Percentiles rank a stretch among this genome's conserved stretches.
Evolutionary conservation across 2,888 invertebrate genomes (phyloP).

Genomic region (Torymus aiolomorphi): DNA sequence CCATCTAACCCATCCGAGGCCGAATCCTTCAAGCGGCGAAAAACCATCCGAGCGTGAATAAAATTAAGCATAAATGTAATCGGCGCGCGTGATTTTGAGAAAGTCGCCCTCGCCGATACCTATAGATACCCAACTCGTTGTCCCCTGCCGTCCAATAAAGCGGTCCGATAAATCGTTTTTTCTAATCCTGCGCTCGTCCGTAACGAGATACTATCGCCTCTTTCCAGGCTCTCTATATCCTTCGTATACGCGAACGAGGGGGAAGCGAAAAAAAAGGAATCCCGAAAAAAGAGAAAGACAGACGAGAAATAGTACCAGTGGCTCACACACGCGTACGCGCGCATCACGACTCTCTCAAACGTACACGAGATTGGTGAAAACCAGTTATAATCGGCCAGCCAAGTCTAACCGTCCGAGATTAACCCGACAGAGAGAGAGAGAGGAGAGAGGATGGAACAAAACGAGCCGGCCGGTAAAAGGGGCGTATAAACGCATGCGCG

Average conservation of each 20-base stretch:
- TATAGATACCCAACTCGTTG: no score
- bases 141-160: background rate
- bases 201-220: slow-evolving; percentile 11
- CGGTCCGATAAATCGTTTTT: slow-evolving; percentile 33
- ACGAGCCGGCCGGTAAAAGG: slow-evolving; percentile 14
- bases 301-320: background rate
- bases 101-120: slow-evolving; percentile 5
- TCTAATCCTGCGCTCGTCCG: background rate
- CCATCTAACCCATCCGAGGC: no score
- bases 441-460: slow-evolving; percentile 18
- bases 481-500: slow-evolving; percentile 4
- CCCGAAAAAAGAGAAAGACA: slow-evolving; percentile 15
- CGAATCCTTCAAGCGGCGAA: no score
- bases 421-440: slow-evolving; percentile 24
- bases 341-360: background rate
- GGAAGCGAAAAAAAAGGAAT: background rate
- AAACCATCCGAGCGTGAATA: slow-evolving; percentile 1
- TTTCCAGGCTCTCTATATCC: background rate
- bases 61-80: slow-evolving; percentile 26
- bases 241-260: background rate
- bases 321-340: slow-evolving; percentile 19
- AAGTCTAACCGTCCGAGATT: slow-evolving; percentile 34
- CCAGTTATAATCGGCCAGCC: slow-evolving; percentile 40
- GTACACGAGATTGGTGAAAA: slow-evolving; percentile 51
- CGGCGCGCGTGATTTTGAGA: slow-evolving; percentile 1